Conservation (phyloP, 2,888 invertebrate genomes). For the Cephus sareptanus region DNA sequence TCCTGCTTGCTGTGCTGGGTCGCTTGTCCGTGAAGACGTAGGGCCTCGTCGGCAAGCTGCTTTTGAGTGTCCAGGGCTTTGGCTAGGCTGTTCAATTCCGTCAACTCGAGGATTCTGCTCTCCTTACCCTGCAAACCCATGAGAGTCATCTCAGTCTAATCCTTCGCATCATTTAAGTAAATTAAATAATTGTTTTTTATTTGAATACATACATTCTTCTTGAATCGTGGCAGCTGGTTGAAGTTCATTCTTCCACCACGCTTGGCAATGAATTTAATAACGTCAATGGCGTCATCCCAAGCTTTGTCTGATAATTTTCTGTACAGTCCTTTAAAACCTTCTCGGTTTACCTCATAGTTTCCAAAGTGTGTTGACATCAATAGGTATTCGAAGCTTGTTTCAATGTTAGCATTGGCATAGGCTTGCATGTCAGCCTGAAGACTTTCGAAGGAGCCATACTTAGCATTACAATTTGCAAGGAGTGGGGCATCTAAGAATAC, state of each 20-base stretch:
- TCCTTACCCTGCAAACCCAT: slow-evolving; percentile 31
- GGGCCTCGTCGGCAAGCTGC: slow-evolving; percentile 75
- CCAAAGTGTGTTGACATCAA: slow-evolving; percentile 81
- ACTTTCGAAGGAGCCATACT: slow-evolving; percentile 72
- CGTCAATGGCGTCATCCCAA: slow-evolving; percentile 78
- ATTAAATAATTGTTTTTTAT: neutral
- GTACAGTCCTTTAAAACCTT: slow-evolving; percentile 81
- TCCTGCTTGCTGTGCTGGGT: slow-evolving; percentile 66
- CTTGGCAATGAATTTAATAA: slow-evolving; percentile 82
- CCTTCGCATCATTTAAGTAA: neutral
- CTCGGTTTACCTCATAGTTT: slow-evolving; percentile 80
- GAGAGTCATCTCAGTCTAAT: neutral
- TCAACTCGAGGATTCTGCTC: slow-evolving; percentile 68
- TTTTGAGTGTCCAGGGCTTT: slow-evolving; percentile 83
- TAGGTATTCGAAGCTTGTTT: slow-evolving; percentile 81
- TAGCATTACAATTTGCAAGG: slow-evolving; percentile 71
- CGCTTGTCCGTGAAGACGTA: slow-evolving; percentile 75
- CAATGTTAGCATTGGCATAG: slow-evolving; percentile 75
- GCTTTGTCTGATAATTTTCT: slow-evolving; percentile 78
- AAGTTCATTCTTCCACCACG: slow-evolving; percentile 77
- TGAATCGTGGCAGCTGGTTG: slow-evolving; percentile 54
- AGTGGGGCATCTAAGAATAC: slow-evolving; percentile 37
- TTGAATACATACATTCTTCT: slow-evolving; percentile 42
- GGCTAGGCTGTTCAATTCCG: slow-evolving; percentile 79
- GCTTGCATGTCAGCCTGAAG: slow-evolving; percentile 68